Conservation (phyloP, 1,140 invertebrate species). For the Euglossa dilemma region DNA sequence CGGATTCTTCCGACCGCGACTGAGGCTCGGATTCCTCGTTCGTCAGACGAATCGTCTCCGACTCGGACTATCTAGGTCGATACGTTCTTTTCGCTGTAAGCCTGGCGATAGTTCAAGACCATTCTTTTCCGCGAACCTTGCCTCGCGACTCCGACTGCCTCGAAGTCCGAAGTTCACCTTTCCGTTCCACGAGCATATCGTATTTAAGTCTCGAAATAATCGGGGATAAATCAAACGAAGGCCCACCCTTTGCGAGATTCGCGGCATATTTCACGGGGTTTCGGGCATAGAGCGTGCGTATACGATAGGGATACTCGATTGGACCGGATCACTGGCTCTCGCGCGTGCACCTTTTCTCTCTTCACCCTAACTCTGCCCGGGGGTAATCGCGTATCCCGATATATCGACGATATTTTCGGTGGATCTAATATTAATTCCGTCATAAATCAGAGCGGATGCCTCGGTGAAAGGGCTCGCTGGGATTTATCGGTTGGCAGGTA, state of each 20-base stretch:
- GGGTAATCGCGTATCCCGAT: slow-evolving; percentile 48
- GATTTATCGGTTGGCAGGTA: slow-evolving; percentile 71
- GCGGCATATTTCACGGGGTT: slow-evolving; percentile 33
- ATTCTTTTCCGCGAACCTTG: not conserved
- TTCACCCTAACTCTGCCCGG: not conserved
- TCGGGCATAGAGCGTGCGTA: not conserved
- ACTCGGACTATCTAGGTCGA: slow-evolving; percentile 16
- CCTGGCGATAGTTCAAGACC: not conserved
- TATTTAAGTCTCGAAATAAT: slow-evolving; percentile 16
- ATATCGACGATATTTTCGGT: slow-evolving; percentile 61
- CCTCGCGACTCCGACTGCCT: not conserved
- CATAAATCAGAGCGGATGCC: slow-evolving; percentile 63
- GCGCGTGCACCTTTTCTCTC: not conserved
- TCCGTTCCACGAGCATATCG: not conserved
- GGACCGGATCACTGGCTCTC: not conserved
- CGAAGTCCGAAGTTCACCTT: not conserved
- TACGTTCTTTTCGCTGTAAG: not conserved
- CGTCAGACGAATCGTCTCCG: slow-evolving; percentile 11
- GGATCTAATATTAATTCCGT: slow-evolving; percentile 65
- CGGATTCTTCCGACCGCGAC: not conserved
- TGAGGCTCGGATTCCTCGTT: not conserved
- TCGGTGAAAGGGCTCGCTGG: slow-evolving; percentile 62
- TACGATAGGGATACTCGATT: slow-evolving; percentile 17
- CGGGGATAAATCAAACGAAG: slow-evolving; percentile 17
- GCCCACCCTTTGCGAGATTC: not conserved